Conservation (phyloP, 2,888 invertebrate genomes). For the Rhagophthalmus giganteus region DNA sequence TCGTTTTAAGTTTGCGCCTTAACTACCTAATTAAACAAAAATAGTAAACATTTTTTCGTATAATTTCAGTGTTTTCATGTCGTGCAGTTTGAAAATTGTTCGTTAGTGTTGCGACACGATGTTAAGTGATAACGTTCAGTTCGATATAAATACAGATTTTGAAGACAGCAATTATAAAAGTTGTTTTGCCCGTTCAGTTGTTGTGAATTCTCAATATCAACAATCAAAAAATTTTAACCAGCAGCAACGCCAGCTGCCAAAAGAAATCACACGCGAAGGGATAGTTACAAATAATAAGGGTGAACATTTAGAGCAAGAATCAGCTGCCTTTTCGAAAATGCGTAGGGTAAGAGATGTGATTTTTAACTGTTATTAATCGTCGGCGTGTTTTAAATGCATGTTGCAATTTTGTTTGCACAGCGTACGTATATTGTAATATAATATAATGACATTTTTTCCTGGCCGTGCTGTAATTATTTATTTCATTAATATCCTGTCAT, state of each 20-base stretch:
- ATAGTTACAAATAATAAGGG: slow-evolving; percentile 7
- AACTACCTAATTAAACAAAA: no score
- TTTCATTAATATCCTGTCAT: no score
- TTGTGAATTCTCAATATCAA: slow-evolving; percentile 50
- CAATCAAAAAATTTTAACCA: slow-evolving; percentile 14
- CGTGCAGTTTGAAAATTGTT: background rate
- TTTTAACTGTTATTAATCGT: no score
- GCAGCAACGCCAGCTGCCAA: slow-evolving; percentile 12
- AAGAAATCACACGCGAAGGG: background rate
- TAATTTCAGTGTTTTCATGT: slow-evolving; percentile 4
- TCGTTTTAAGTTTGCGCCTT: no score
- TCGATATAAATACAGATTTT: slow-evolving; percentile 43
- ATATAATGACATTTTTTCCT: no score
- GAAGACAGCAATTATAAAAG: slow-evolving; percentile 50
- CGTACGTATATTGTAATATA: no score
- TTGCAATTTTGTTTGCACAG: no score
- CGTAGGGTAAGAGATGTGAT: background rate
- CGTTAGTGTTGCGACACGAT: slow-evolving; percentile 30
- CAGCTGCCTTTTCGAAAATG: no score
- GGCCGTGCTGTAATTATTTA: no score
- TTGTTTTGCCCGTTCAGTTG: slow-evolving; percentile 52
- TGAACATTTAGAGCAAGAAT: no score
- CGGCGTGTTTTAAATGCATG: no score
- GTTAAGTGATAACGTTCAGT: slow-evolving; percentile 40
- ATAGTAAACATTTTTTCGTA: no score